A percentile compares a stretch with the other conserved stretches of the same genome.
These are phyloP conservation scores for Creontiades dilutus DNA, from an alignment of 2,888 invertebrate species.

Conservation along the genomic window DNA sequence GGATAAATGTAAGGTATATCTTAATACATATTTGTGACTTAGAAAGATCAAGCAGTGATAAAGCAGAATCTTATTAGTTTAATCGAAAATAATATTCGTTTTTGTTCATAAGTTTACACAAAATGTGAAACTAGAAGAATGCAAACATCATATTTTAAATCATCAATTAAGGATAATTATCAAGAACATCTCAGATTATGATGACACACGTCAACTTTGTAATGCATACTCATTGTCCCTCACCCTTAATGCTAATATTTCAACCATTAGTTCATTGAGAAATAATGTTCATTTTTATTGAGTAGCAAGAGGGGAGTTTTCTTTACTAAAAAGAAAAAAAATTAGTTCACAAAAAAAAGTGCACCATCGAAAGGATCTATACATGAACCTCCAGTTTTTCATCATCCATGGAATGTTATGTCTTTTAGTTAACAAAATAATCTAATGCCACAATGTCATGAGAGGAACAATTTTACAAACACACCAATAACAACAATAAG, in stretches of 20 bases:
- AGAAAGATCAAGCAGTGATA: not conserved
- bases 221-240: too few relatives aligned
- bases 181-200: not conserved
- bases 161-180: not conserved
- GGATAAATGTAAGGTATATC: not conserved
- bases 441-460: not conserved
- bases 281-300: too few relatives aligned
- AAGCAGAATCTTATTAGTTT: conserved; percentile 21
- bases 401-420: conserved; percentile 22
- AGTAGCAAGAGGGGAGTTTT: too few relatives aligned
- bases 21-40: conserved; percentile 24
- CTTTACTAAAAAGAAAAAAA: not conserved
- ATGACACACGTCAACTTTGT: too few relatives aligned
- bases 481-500: not conserved
- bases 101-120: not conserved
- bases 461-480: not conserved
- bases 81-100: not conserved
- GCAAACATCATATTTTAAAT: not conserved
- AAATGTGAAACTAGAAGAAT: conserved; percentile 23
- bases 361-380: not conserved
- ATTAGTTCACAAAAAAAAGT: not conserved
- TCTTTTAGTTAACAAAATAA: conserved; percentile 17
- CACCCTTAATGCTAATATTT: too few relatives aligned
- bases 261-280: too few relatives aligned
- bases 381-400: not conserved